phyloP scores from a whole-genome alignment of 2,797 vertebrate species.

The Sylvia borin region DNA sequence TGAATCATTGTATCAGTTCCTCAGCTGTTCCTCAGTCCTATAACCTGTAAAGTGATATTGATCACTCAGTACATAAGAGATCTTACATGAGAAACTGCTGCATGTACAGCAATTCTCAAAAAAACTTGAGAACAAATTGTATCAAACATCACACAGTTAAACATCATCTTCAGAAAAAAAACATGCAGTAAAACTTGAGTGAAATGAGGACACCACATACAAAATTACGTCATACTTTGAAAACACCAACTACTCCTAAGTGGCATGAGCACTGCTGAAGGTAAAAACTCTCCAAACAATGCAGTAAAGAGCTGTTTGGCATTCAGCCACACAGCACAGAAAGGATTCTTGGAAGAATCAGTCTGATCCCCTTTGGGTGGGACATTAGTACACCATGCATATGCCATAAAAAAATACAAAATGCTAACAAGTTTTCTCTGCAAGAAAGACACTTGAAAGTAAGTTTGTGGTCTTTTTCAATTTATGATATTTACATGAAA shows the following conservation, averaged over 20 bases:
- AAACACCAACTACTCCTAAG: neutral
- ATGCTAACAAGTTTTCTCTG: neutral
- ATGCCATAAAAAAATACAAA: neutral
- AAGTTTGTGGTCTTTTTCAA: neutral
- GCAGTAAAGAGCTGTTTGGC: neutral
- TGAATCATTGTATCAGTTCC: neutral
- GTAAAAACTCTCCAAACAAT: neutral
- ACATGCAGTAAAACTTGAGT: neutral
- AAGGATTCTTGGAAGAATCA: neutral
- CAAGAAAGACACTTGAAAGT: neutral
- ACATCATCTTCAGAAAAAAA: neutral
- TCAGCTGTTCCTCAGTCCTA: neutral
- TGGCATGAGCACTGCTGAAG: neutral
- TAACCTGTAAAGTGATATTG: neutral
- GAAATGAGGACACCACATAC: neutral
- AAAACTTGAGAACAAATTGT: neutral
- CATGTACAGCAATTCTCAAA: neutral
- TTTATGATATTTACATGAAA: neutral
- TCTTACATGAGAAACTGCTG: neutral
- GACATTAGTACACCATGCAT: neutral
- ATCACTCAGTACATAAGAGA: neutral
- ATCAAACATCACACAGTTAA: neutral
- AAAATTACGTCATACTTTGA: neutral
- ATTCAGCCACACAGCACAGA: neutral
- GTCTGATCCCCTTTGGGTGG: neutral